phyloP scores from a whole-genome alignment of 2,888 invertebrate genomes.

The Agapostemon virescens region DNA sequence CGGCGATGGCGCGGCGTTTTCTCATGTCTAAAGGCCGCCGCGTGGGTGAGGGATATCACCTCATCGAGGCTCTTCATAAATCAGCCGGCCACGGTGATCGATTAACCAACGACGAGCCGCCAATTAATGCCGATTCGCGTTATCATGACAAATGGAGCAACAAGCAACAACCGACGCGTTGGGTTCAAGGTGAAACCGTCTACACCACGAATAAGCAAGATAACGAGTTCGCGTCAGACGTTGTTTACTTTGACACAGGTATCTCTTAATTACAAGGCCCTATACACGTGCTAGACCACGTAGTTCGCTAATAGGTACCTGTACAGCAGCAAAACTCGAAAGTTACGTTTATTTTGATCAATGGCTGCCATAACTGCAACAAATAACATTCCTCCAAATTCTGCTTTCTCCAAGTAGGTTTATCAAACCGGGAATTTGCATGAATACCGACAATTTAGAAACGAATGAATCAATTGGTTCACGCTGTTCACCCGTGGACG shows the following conservation, averaged over 20 bases:
- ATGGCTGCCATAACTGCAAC: not conserved
- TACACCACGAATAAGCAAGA: conserved; percentile 33
- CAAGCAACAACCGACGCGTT: conserved; percentile 24
- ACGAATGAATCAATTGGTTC: not conserved
- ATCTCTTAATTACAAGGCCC: conserved; percentile 33
- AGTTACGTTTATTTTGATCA: not conserved
- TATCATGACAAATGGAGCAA: conserved; percentile 57
- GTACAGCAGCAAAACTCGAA: not conserved
- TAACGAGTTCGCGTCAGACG: conserved; percentile 22
- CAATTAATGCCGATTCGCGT: conserved; percentile 57
- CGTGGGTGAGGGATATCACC: conserved; percentile 57
- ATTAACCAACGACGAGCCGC: conserved; percentile 43
- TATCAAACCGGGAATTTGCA: not conserved
- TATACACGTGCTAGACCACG: not conserved
- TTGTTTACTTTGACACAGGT: conserved; percentile 27
- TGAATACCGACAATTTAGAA: not conserved
- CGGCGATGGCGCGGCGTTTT: conserved; percentile 14
- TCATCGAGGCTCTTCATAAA: conserved; percentile 50
- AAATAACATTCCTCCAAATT: not conserved
- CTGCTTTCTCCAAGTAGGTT: not conserved
- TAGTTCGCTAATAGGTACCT: not conserved
- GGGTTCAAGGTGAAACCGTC: conserved; percentile 39
- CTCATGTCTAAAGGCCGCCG: conserved; percentile 14
- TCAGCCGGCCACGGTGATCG: conserved; percentile 49
- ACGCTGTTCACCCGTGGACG: not conserved